These are phyloP conservation scores for Pteronotus mesoamericanus DNA, from an alignment of 2,797 vertebrate species.

Conservation along the genomic window DNA sequence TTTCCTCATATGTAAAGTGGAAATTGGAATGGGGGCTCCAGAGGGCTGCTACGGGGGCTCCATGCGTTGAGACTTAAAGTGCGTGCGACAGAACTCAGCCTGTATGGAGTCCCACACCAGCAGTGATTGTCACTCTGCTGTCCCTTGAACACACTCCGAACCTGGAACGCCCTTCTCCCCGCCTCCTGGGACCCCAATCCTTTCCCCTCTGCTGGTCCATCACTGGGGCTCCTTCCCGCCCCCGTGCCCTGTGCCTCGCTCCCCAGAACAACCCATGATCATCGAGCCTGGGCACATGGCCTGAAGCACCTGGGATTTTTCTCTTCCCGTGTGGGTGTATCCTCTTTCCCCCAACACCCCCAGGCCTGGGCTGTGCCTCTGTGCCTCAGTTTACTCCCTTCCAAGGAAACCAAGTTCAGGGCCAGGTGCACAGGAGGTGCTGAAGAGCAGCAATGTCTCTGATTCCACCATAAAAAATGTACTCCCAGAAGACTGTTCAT, in stretches of 20 bases:
- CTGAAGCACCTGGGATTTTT: background rate
- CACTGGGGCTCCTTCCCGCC: background rate
- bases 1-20: background rate
- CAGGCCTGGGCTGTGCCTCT: background rate
- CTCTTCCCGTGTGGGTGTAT: background rate
- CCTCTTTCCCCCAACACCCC: background rate
- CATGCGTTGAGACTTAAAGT: rapidly evolving
- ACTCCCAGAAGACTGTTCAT: background rate
- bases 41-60: background rate
- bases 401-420: background rate
- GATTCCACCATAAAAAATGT: background rate
- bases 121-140: rapidly evolving
- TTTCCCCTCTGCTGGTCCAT: background rate
- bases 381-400: background rate
- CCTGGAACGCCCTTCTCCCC: background rate
- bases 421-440: background rate
- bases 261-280: rapidly evolving
- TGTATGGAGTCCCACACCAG: rapidly evolving
- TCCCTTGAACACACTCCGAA: background rate
- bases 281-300: background rate
- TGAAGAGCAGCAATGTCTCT: background rate
- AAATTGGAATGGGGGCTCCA: background rate
- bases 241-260: background rate
- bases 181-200: background rate
- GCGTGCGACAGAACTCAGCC: rapidly evolving